Base-by-base conservation (phyloP, 2,113 vertebrate species). In the Cygnus buccinator region DNA sequence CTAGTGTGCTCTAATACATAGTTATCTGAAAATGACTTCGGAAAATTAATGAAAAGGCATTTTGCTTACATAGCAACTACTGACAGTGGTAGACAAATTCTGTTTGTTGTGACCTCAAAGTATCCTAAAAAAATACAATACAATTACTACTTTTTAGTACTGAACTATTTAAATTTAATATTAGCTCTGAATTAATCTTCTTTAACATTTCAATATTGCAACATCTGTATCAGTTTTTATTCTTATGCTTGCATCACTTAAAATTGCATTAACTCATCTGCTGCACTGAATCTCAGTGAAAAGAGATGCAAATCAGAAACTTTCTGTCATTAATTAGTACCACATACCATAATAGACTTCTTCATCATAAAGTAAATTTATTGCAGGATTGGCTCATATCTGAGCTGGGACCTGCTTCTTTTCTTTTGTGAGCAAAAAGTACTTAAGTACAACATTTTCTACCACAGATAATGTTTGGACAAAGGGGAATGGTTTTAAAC, bases 141-240 rank as follows among this genome's bases (percentile, higher is more conserved):
- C n/a, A 93, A 76, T 94, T 83, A 54, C 4, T 66, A 8, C 9
- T 35, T n/a, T 61, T 73, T 41, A 70, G 19, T 8, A 78, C 50
- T 71, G 31, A 48, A 13, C 87, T 6, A 2, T 78, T 93, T 87
- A 94, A 89, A 89, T 75, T 76, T 75, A 63, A 84, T 75, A 9
- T 68, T 41, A 79, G 2, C 4, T 25, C 18, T 90, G 73, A 93
- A 87, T 76, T 22, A 79, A 8, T 66, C 41, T 79, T 79, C 37
- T 63, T 71, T 26, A 74, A 62, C 3, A 55, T 87, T 72, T 65
- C 37, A 46, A 5, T 68, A 58, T 79, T 83, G 33, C 19, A 65
- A 92, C 71, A 83, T 85, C 82, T 85, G 82, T 59, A 83, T 72
- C 28, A 8, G 10, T 65, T 94, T 95, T 91, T 55, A 54, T 65